These are phyloP conservation scores for Fragum whitleyi DNA, from an alignment of 2,888 invertebrate species.

Conservation along the genomic window DNA sequence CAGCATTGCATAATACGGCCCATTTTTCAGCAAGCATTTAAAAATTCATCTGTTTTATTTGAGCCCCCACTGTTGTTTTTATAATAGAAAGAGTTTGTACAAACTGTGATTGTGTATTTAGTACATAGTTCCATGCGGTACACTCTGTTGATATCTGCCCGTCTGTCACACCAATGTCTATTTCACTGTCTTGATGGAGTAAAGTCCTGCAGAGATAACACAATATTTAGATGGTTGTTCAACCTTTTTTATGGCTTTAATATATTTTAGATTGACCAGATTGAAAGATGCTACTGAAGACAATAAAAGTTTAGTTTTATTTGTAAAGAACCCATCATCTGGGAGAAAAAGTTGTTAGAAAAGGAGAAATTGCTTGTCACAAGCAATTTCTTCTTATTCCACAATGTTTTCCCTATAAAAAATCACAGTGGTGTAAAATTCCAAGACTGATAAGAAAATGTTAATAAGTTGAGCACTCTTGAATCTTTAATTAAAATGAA, in stretches of 20 bases:
- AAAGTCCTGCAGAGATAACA: slow-evolving; percentile 34
- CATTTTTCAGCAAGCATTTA: too few relatives aligned
- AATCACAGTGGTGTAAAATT: too few relatives aligned
- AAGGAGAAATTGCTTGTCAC: slow-evolving; percentile 1
- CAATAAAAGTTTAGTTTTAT: too few relatives aligned
- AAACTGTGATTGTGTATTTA: slow-evolving; percentile 12
- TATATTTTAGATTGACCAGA: background rate
- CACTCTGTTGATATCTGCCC: slow-evolving; percentile 42
- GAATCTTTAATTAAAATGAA: too few relatives aligned
- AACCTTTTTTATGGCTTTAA: background rate
- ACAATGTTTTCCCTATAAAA: slow-evolving; percentile 15
- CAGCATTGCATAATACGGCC: too few relatives aligned
- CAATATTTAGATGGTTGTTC: background rate
- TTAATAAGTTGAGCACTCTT: too few relatives aligned
- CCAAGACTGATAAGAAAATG: too few relatives aligned
- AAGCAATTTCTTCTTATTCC: background rate
- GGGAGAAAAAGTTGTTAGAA: background rate
- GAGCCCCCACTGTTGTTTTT: too few relatives aligned
- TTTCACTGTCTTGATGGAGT: slow-evolving; percentile 35
- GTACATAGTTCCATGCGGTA: slow-evolving; percentile 41
- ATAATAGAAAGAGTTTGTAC: too few relatives aligned
- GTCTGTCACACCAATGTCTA: slow-evolving; percentile 54
- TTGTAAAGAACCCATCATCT: too few relatives aligned
- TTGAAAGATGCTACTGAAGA: background rate
- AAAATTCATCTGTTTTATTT: too few relatives aligned